A percentile compares a stretch with the other conserved stretches of the same genome.
These are phyloP conservation scores for Parasteatoda lunata DNA, from an alignment of 2,888 invertebrate species.

Conservation along the genomic window DNA sequence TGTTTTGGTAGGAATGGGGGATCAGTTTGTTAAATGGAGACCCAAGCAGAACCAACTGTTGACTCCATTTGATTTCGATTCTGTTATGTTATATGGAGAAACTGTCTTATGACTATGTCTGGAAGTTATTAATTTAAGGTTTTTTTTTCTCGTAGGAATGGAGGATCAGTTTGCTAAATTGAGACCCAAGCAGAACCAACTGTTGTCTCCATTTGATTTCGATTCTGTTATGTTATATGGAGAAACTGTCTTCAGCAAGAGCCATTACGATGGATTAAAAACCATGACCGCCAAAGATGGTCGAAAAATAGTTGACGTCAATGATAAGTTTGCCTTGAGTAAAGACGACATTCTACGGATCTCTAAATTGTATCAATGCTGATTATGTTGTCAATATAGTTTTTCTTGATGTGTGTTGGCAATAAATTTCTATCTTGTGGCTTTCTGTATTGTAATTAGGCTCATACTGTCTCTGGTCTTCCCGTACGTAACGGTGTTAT, in stretches of 20 bases:
- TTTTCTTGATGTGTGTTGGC: too few relatives aligned
- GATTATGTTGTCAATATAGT: neutral
- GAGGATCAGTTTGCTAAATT: constrained; percentile 6
- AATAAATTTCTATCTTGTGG: too few relatives aligned
- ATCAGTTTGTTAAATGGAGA: constrained; percentile 32
- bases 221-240: constrained; percentile 69
- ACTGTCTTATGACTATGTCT: constrained; percentile 36
- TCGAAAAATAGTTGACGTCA: constrained; percentile 20
- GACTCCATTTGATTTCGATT: constrained; percentile 42
- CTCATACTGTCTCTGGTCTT: too few relatives aligned
- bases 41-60: constrained; percentile 49
- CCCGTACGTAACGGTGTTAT: too few relatives aligned
- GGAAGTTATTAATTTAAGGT: neutral
- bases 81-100: constrained; percentile 56
- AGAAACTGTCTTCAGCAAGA: constrained; percentile 24
- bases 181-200: constrained; percentile 1
- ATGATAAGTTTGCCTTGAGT: constrained; percentile 25
- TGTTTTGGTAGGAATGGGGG: constrained; percentile 21
- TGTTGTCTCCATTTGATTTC: constrained; percentile 52
- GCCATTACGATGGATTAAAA: neutral
- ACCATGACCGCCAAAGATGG: constrained; percentile 57
- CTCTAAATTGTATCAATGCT: neutral
- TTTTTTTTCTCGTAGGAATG: neutral
- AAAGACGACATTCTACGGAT: neutral
- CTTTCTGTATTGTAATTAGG: too few relatives aligned